phyloP scores from a whole-genome alignment of 1,140 invertebrate species.

The Lepeophtheirus salmonis region DNA sequence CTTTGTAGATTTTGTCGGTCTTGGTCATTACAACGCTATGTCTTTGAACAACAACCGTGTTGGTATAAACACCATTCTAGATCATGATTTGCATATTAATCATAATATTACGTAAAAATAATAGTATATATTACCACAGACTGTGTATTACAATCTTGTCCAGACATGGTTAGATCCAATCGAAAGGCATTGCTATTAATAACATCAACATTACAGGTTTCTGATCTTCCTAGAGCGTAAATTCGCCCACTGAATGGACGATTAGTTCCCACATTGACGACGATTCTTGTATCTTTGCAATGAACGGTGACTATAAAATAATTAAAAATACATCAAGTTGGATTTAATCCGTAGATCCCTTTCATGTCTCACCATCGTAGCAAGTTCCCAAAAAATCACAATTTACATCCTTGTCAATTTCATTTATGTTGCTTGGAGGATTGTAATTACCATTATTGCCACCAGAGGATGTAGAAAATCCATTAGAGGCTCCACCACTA shows the following conservation, averaged over 20 bases:
- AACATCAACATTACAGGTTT: constrained; percentile 84
- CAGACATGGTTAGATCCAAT: constrained; percentile 72
- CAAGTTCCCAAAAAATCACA: constrained; percentile 86
- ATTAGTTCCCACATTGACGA: constrained; percentile 73
- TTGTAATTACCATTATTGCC: constrained; percentile 9
- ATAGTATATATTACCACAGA: constrained; percentile 25
- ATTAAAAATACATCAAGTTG: too few species aligned
- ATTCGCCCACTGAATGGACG: constrained; percentile 84
- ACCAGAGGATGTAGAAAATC: neutral
- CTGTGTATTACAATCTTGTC: constrained; percentile 75
- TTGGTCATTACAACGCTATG: constrained; percentile 92
- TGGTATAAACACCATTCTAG: constrained; percentile 78
- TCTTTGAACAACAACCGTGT: constrained; percentile 82
- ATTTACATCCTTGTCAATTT: constrained; percentile 43
- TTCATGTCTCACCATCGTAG: constrained; percentile 71
- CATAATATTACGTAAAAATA: neutral
- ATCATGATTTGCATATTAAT: too few species aligned
- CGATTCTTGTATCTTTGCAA: constrained; percentile 81
- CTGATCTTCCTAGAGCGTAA: constrained; percentile 72
- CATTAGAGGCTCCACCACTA: neutral
- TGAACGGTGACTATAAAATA: constrained; percentile 63
- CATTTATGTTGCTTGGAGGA: constrained; percentile 2
- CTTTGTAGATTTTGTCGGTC: constrained; percentile 88
- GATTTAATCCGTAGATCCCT: too few species aligned
- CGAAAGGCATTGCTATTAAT: constrained; percentile 75